phyloP scores from a whole-genome alignment of 2,797 vertebrate species.

The Ceryle rudis region DNA sequence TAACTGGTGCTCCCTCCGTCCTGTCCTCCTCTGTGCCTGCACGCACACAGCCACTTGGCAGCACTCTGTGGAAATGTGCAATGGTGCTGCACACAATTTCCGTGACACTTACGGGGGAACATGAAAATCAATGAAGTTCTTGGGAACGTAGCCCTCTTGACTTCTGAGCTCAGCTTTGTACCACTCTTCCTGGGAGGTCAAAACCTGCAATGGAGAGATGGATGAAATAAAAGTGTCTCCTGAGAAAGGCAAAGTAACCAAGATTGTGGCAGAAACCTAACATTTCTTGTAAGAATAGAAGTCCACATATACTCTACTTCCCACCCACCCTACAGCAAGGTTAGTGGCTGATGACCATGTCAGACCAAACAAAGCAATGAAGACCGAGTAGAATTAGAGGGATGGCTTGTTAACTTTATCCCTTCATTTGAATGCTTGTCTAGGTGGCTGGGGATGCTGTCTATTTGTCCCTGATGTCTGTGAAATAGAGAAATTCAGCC shows the following conservation, averaged over 20 bases:
- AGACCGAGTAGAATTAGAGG: neutral
- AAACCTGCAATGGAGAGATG: constrained; percentile 77
- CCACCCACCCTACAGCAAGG: neutral
- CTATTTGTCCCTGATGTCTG: neutral
- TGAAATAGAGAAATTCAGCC: constrained; percentile 26
- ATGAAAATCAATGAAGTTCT: constrained; percentile 90
- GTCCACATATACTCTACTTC: neutral
- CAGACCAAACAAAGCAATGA: neutral
- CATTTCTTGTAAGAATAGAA: constrained; percentile 8
- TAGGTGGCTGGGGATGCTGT: neutral
- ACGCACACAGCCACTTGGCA: accelerated
- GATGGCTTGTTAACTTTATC: neutral
- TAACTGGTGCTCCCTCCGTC: neutral
- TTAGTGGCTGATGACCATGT: neutral
- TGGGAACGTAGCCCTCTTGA: constrained; percentile 89
- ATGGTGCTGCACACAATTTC: neutral
- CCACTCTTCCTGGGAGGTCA: constrained; percentile 90
- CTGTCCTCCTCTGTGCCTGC: neutral
- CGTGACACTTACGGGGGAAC: constrained; percentile 81
- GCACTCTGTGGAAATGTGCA: neutral
- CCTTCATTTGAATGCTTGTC: neutral
- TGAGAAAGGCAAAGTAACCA: neutral
- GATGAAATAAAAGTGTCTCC: neutral
- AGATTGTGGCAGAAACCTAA: neutral
- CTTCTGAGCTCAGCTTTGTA: constrained; percentile 91